Base-by-base conservation (phyloP, 2,797 vertebrate species). In the Sylvilagus floridanus region DNA sequence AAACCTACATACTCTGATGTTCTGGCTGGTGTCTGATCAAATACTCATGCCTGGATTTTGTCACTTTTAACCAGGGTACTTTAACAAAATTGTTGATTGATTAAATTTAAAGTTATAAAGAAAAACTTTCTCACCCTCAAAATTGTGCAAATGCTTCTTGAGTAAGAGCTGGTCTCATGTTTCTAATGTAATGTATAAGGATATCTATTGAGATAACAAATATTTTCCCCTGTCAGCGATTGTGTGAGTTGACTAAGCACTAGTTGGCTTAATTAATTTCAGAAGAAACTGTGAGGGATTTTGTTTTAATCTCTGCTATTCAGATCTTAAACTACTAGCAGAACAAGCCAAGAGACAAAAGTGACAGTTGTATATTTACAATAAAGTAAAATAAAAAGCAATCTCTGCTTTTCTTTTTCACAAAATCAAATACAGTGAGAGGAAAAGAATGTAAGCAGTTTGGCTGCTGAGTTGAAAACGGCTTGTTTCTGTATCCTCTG, bases 281-380 rank as follows among this genome's bases (percentile, higher is more conserved):
- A 91, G 8, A 54, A 96, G 73, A 87, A 85, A 90, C 3, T 42
- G 26, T 75, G 66, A 65, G 5, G 0, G 28, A 47, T 81, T 84
- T 93, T 78, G 60, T 88, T 93, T 17, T 26, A 52, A 14, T 62
- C 42, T 88, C 3, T 90, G 57, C 42, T n/a, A 84, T 76, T n/a
- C 28, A 28, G 19, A 78, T 57, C 86, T 95, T 84, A 82, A 95
- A 93, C 24, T 37, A 71, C 30, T 84, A n/a, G 57, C 72, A 93
- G 37, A 81, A 9, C 3, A 72, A 32, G 3, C 73, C 0, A 12
- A 75, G 26, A 54, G 47, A 71, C 5, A 65, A 13, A 84, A 71
- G 11, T 32, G 47, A 78, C 5, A 26, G 26, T 68, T 82, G 7
- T 65, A 24, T 72, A n/a, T 89, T 91, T 72, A 47, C 79, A 94